phyloP scores from a whole-genome alignment of 2,888 invertebrate species.

The Trichopria drosophilae region DNA sequence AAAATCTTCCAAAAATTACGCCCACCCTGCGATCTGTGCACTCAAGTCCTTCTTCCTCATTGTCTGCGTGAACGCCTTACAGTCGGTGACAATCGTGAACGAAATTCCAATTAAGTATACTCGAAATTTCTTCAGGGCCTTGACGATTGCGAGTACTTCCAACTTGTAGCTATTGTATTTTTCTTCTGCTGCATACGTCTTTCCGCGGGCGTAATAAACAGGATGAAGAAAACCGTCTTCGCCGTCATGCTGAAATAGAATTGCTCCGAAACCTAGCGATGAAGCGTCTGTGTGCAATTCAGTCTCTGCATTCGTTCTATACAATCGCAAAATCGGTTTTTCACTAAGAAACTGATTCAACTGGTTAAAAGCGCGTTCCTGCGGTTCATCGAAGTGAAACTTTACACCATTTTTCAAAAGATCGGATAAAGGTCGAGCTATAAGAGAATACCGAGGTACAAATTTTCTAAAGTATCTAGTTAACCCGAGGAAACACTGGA shows the following conservation, averaged over 20 bases:
- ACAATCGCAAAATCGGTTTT: constrained; percentile 23
- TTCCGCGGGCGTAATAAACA: constrained; percentile 37
- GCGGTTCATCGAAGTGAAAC: constrained; percentile 6
- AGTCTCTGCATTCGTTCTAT: constrained; percentile 18
- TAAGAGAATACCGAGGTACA: no score
- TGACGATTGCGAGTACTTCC: constrained; percentile 39
- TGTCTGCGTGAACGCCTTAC: no score
- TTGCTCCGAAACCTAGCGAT: constrained; percentile 36
- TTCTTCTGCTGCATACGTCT: constrained; percentile 34
- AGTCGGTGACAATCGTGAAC: constrained; percentile 34
- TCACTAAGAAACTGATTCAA: constrained; percentile 15
- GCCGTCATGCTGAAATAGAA: constrained; percentile 34
- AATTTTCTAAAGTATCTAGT: constrained; percentile 35
- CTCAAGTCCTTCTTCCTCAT: no score
- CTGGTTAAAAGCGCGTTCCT: neutral
- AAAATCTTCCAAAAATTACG: constrained; percentile 29
- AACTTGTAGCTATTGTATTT: no score
- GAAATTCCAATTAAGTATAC: constrained; percentile 38
- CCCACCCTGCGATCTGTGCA: constrained; percentile 41
- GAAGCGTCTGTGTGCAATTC: no score
- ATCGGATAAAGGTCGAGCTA: no score
- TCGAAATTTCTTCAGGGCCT: constrained; percentile 36
- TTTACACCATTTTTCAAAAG: no score
- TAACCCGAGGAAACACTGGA: constrained; percentile 31
- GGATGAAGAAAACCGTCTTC: constrained; percentile 36